Conservation (phyloP, 2,797 vertebrate species). For the Molossus molossus region DNA sequence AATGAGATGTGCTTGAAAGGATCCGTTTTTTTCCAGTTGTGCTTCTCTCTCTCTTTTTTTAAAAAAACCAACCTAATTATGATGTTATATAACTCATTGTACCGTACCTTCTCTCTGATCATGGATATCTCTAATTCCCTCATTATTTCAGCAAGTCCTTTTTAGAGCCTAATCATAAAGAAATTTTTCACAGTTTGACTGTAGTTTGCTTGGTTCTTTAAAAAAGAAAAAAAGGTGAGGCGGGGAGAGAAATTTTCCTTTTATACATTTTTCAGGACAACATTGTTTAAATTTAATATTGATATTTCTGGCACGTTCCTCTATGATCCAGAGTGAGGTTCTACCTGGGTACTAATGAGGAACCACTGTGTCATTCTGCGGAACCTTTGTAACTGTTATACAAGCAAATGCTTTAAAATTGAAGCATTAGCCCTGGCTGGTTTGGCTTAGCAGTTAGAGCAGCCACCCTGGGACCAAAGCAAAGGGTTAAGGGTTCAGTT, state of each 20-base stretch:
- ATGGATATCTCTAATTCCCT: background rate
- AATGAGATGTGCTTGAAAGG: background rate
- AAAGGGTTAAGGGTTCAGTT: too few species aligned
- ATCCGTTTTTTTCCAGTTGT: background rate
- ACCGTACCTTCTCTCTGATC: background rate
- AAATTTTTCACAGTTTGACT: conserved; percentile 19
- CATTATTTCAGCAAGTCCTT: background rate
- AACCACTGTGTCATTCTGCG: background rate
- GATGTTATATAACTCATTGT: background rate
- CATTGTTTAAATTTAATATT: background rate
- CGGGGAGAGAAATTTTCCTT: background rate
- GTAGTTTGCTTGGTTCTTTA: background rate
- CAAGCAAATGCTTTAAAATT: conserved; percentile 4
- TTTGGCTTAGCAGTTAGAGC: too few species aligned
- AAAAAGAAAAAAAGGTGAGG: background rate
- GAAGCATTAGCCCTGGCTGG: background rate
- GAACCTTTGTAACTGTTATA: background rate
- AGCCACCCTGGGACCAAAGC: too few species aligned
- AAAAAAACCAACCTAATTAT: background rate
- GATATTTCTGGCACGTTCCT: background rate
- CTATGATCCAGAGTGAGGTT: background rate
- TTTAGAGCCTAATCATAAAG: conserved; percentile 33
- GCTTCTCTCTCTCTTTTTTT: background rate
- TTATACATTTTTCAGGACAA: background rate
- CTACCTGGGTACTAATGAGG: background rate